phyloP scores from a whole-genome alignment of 64 coral and sea anemone species.

The Stichodactyla mertensii region DNA sequence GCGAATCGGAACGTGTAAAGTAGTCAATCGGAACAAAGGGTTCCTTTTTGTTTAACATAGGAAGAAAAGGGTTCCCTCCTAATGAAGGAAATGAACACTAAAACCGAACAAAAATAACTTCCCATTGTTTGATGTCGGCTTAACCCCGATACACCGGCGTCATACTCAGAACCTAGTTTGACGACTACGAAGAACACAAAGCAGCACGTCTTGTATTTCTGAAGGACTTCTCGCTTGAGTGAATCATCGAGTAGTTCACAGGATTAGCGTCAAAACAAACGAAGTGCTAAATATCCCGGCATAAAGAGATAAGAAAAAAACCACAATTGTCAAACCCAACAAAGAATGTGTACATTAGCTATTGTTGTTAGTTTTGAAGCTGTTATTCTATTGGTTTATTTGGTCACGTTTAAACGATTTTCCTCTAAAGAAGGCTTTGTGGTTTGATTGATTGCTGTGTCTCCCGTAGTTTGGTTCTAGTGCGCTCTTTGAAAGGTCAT shows the following conservation, averaged over 20 bases:
- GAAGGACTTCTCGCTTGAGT: not conserved
- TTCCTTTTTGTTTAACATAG: too few species aligned
- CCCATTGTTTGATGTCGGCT: too few species aligned
- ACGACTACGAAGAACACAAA: not conserved
- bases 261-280: not conserved
- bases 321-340: not conserved
- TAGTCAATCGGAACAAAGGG: too few species aligned
- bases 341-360: not conserved
- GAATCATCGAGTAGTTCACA: not conserved
- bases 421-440: not conserved
- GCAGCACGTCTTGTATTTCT: not conserved
- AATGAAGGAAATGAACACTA: too few species aligned
- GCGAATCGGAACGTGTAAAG: too few species aligned
- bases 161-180: not conserved
- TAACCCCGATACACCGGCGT: too few species aligned
- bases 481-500: not conserved
- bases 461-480: not conserved
- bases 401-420: not conserved
- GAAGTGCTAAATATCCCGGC: not conserved
- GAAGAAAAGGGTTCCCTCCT: too few species aligned
- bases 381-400: not conserved
- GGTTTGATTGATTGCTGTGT: conserved; percentile 3
- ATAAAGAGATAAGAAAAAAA: not conserved
- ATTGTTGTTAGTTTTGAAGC: not conserved
- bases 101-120: too few species aligned